Evolutionary conservation across 2,113 vertebrate genomes (phyloP), one percentile per base, ranked within the genome.

Genomic region (Cinclus cinclus): DNA sequence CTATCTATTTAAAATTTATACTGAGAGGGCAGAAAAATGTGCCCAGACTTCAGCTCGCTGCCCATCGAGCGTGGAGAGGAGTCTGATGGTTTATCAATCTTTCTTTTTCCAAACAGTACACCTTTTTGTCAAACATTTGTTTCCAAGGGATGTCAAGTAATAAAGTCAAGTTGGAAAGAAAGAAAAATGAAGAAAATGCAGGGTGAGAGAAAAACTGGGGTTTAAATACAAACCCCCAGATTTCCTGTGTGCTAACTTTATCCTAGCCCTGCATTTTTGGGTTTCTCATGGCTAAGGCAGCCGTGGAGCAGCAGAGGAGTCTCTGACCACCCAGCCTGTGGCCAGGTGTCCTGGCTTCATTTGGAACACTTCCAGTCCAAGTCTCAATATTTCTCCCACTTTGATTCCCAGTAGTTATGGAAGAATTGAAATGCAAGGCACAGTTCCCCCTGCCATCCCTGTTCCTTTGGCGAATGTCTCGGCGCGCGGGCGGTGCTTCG

Each of bases 341-440:
- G 20, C 74, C 13, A 0, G 11, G 1, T 41, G 0, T 39, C n/a
- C 58, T 41, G 69, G 3, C 75, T 14, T 22, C 11, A 0, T 15
- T 39, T 31, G 58, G 63, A 69, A 2, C 56, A 39, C 0, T 6
- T 33, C 49, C 50, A 6, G 0, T 25, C 52, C 10, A 8, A 30
- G 27, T 7, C 28, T 20, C 17, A 1, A 0, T 1, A 4, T 28
- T 20, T 24, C 31, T 65, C 53, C 52, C 8, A 5, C 46, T 62
- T 18, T 9, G 47, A 23, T 55, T 69, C 63, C 47, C 25, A 3
- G 27, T 30, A 30, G 47, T 41, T 47, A 4, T 20, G 55, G 84
- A 13, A 3, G 3, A 23, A 53, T 8, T 13, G 75, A 15, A 11
- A 37, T 7, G 44, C 78, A 11, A 14, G 52, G 79, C 2, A 1